Evolutionary conservation across 2,113 vertebrate species (phyloP).

Genomic region (Nesogale talazaci): DNA sequence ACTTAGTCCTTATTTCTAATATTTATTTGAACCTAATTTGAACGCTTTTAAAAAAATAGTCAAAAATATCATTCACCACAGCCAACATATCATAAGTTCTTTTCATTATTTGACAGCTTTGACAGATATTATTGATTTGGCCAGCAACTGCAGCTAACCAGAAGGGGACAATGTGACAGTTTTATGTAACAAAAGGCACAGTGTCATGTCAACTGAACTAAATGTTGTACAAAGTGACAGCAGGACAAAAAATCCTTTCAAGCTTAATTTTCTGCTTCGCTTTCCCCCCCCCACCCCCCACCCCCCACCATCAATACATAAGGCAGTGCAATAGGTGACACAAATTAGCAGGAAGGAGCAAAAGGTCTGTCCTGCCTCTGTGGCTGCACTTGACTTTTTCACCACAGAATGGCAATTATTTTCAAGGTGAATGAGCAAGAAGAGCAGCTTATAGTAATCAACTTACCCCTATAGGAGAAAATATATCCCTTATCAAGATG

Average conservation of each 20-base stretch:
- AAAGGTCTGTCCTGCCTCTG: slow-evolving; percentile 84
- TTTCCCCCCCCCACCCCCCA: no score
- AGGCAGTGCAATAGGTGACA: slow-evolving; percentile 88
- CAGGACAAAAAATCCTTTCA: slow-evolving; percentile 91
- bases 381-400: slow-evolving; percentile 87
- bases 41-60: slow-evolving; percentile 69
- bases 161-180: slow-evolving; percentile 90
- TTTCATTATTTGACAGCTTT: slow-evolving; percentile 87
- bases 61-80: slow-evolving; percentile 80
- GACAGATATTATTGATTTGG: slow-evolving; percentile 90
- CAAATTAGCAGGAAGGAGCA: slow-evolving; percentile 87
- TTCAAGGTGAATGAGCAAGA: slow-evolving; percentile 85
- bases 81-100: slow-evolving; percentile 82
- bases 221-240: slow-evolving; percentile 91
- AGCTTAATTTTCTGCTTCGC: slow-evolving; percentile 92
- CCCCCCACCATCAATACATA: slow-evolving; percentile 87
- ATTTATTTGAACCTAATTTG: slow-evolving; percentile 61
- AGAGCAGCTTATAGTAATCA: slow-evolving; percentile 87
- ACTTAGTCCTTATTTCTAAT: slow-evolving; percentile 46
- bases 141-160: slow-evolving; percentile 88
- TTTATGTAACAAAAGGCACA: slow-evolving; percentile 92
- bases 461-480: slow-evolving; percentile 86
- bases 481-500: slow-evolving; percentile 87
- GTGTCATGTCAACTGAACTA: slow-evolving; percentile 90
- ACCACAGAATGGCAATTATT: slow-evolving; percentile 85